These are phyloP conservation scores for Caradrina kadenii DNA, from an alignment of 2,888 invertebrate genomes.

Conservation along the genomic window DNA sequence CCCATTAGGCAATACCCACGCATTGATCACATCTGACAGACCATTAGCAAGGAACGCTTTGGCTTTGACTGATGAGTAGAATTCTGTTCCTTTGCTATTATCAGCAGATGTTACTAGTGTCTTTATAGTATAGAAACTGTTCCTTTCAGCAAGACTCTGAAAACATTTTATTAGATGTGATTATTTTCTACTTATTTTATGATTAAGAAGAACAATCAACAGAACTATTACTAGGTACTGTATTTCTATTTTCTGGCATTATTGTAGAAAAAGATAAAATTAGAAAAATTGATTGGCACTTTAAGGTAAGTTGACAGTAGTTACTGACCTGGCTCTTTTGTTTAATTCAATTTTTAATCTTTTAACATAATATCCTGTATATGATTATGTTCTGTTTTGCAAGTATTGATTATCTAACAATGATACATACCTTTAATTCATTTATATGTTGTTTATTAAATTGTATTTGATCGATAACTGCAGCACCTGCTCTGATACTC, in stretches of 20 bases:
- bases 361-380: no score
- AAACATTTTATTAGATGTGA: slow-evolving; percentile 9
- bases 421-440: slow-evolving; percentile 87
- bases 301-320: no score
- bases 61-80: slow-evolving; percentile 95
- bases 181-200: neutral
- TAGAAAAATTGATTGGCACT: no score
- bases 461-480: slow-evolving; percentile 91
- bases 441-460: slow-evolving; percentile 90
- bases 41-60: slow-evolving; percentile 94
- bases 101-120: slow-evolving; percentile 93
- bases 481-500: slow-evolving; percentile 92
- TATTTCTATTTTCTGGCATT: no score
- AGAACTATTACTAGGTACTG: neutral
- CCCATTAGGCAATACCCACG: slow-evolving; percentile 95
- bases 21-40: slow-evolving; percentile 94
- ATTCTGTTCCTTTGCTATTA: slow-evolving; percentile 91
- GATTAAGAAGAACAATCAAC: neutral
- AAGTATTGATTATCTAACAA: neutral
- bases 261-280: no score
- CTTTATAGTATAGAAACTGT: slow-evolving; percentile 94
- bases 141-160: slow-evolving; percentile 91
- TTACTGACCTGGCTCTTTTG: no score
- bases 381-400: no score
- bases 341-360: no score